These are phyloP conservation scores for Labeo catla DNA, from an alignment of 2,113 vertebrate species.

Conservation along the genomic window DNA sequence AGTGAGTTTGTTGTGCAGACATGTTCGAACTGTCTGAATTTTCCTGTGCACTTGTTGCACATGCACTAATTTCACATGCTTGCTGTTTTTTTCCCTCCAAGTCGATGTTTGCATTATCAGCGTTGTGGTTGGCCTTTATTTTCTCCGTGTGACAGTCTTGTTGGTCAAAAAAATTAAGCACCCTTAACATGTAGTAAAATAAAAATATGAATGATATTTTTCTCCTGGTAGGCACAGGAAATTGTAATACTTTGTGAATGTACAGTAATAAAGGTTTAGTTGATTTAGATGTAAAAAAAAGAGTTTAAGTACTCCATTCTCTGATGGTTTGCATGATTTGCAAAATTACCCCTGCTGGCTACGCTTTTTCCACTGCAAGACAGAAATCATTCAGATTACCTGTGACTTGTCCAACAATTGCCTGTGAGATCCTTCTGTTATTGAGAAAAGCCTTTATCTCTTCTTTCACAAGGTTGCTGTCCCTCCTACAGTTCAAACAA, in stretches of 20 bases:
- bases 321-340: not conserved
- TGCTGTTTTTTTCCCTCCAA: not conserved
- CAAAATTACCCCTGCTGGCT: not conserved
- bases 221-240: not conserved
- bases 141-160: not conserved
- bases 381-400: constrained; percentile 62
- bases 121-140: not conserved
- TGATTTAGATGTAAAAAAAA: not conserved
- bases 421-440: constrained; percentile 84
- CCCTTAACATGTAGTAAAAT: not conserved
- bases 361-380: not conserved
- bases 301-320: not conserved
- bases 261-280: not conserved
- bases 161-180: not conserved
- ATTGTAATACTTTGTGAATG: not conserved
- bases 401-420: constrained; percentile 84
- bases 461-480: constrained; percentile 84
- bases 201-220: not conserved
- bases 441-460: constrained; percentile 84
- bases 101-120: not conserved
- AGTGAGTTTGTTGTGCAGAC: not conserved
- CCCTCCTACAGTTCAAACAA: constrained; percentile 72
- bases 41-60: not conserved
- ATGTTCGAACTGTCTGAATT: not conserved
- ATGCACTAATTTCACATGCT: not conserved